Evolutionary conservation across 2,113 vertebrate genomes (phyloP).

Genomic region (Martes martes): DNA sequence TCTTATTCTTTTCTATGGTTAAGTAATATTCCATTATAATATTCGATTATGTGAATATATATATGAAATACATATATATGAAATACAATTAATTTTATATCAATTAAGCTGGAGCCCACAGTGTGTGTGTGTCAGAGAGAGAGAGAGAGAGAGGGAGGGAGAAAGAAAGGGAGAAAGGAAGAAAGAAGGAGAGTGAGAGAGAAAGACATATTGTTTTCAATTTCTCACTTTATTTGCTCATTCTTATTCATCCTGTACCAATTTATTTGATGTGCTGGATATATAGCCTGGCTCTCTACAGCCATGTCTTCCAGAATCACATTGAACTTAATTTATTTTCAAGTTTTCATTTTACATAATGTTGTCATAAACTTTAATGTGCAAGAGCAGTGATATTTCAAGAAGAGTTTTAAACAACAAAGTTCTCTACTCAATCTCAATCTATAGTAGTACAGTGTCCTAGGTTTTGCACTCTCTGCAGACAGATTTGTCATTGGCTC

Average conservation of each 20-base stretch:
- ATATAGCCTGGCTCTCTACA: neutral
- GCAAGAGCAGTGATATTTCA: constrained; percentile 39
- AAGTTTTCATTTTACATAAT: constrained; percentile 27
- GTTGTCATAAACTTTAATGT: constrained; percentile 39
- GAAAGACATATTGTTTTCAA: neutral
- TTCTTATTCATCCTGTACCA: neutral
- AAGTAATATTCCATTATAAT: neutral
- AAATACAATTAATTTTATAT: neutral
- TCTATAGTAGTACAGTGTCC: neutral
- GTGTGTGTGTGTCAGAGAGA: neutral
- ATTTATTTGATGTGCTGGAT: neutral
- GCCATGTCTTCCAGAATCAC: neutral
- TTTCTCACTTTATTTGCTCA: constrained; percentile 17
- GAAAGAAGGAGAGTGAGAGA: neutral
- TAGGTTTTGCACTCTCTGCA: neutral
- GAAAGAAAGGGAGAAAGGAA: neutral
- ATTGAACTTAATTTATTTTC: constrained; percentile 26
- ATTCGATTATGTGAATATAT: too few relatives aligned
- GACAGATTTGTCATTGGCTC: neutral
- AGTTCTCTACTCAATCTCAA: constrained; percentile 1
- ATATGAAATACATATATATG: too few relatives aligned
- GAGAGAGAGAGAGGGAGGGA: neutral
- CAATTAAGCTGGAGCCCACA: neutral
- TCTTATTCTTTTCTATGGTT: neutral
- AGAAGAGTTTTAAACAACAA: constrained; percentile 32